A percentile compares a stretch with the other conserved stretches of the same genome.
Evolutionary conservation across 2,888 invertebrate genomes (phyloP).

Genomic region (Cartodere bifasciata): DNA sequence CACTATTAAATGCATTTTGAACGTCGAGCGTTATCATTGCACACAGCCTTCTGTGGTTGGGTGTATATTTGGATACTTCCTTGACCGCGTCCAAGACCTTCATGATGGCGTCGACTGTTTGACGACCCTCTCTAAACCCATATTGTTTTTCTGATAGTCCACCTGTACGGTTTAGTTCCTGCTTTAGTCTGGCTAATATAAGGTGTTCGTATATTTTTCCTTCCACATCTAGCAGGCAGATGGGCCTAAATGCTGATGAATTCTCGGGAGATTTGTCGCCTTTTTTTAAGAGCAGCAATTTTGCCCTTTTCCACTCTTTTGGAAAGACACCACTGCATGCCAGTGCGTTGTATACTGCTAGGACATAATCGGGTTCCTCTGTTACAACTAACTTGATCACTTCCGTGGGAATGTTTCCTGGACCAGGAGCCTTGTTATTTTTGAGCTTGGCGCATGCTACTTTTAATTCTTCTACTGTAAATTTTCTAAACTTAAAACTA

Average conservation of each 20-base stretch:
- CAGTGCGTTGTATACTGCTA: slow-evolving; percentile 3
- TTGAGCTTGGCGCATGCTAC: neutral
- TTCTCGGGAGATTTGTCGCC: neutral
- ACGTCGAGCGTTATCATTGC: slow-evolving; percentile 7
- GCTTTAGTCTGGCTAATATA: slow-evolving; percentile 6
- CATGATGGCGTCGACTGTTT: slow-evolving; percentile 11
- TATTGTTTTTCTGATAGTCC: slow-evolving; percentile 11
- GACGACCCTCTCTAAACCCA: slow-evolving; percentile 11
- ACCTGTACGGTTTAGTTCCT: slow-evolving; percentile 6
- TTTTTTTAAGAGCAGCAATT: slow-evolving; percentile 1
- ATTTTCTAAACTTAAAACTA: too few relatives aligned
- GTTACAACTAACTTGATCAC: slow-evolving; percentile 3
- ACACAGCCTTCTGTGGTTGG: neutral
- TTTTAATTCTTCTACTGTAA: neutral
- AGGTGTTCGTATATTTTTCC: slow-evolving; percentile 10
- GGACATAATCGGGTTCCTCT: slow-evolving; percentile 2
- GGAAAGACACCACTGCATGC: slow-evolving; percentile 1
- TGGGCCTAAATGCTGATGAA: neutral
- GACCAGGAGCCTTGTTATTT: neutral
- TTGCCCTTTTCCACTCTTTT: slow-evolving; percentile 3
- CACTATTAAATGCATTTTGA: slow-evolving; percentile 5
- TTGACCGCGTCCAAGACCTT: slow-evolving; percentile 3
- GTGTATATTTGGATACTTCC: too few relatives aligned
- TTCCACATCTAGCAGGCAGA: neutral
- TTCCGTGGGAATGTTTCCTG: neutral